A percentile compares a stretch with the other conserved stretches of the same genome.
These are phyloP conservation scores for Watsonalla cultraria DNA, from an alignment of 2,888 invertebrate species.

Conservation along the genomic window DNA sequence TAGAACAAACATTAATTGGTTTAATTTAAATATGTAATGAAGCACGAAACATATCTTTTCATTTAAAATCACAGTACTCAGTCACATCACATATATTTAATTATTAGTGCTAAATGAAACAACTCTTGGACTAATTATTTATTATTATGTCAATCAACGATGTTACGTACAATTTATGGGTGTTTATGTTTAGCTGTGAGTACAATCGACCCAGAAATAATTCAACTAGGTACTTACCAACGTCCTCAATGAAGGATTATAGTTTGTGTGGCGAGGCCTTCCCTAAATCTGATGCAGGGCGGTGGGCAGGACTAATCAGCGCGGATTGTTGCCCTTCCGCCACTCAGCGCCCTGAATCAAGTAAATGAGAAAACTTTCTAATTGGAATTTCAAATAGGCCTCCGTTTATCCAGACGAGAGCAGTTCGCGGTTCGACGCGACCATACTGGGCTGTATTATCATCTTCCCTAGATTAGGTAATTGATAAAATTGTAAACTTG, in stretches of 20 bases:
- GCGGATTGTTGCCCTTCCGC: conserved; percentile 74
- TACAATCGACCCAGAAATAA: conserved; percentile 41
- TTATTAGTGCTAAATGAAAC: too few relatives aligned
- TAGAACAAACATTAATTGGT: too few relatives aligned
- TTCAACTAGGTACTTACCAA: conserved; percentile 44
- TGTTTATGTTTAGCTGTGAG: not conserved
- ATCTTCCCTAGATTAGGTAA: conserved; percentile 45
- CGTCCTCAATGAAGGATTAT: conserved; percentile 54
- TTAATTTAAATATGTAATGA: too few relatives aligned
- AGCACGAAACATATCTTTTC: too few relatives aligned
- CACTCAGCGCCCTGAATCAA: conserved; percentile 72
- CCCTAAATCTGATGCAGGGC: conserved; percentile 66
- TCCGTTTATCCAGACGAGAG: conserved; percentile 69
- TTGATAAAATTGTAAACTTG: too few relatives aligned
- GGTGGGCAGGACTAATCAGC: conserved; percentile 70
- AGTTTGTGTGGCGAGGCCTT: conserved; percentile 60
- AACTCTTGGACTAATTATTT: too few relatives aligned
- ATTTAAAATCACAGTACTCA: too few relatives aligned
- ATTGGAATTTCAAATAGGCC: conserved; percentile 77
- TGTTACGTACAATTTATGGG: not conserved
- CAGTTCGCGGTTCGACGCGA: conserved; percentile 60
- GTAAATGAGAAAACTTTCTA: conserved; percentile 78
- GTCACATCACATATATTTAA: too few relatives aligned
- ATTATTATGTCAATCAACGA: too few relatives aligned
- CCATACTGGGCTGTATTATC: conserved; percentile 53